phyloP scores from a whole-genome alignment of 2,888 invertebrate species.

The Mythimna vitellina region DNA sequence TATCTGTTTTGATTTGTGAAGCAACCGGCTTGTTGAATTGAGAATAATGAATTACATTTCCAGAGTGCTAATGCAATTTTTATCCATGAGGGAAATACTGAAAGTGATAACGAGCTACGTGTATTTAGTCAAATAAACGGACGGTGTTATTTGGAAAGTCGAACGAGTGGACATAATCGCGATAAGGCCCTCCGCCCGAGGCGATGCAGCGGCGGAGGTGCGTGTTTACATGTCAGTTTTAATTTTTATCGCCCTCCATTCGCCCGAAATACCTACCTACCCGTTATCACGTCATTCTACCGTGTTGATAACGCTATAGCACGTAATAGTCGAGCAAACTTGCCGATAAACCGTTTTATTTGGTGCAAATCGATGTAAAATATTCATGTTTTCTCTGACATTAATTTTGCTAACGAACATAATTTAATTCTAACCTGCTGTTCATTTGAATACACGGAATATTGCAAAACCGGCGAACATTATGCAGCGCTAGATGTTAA shows the following conservation, averaged over 20 bases:
- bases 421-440: slow-evolving; percentile 39
- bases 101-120: slow-evolving; percentile 29
- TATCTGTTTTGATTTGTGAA: slow-evolving; percentile 80
- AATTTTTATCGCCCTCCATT: slow-evolving; percentile 83
- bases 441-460: slow-evolving; percentile 21
- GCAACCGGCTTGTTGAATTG: slow-evolving; percentile 70
- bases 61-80: slow-evolving; percentile 24
- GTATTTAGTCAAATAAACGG: slow-evolving; percentile 51
- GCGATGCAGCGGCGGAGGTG: slow-evolving; percentile 74
- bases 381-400: slow-evolving; percentile 49
- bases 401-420: slow-evolving; percentile 44
- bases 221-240: slow-evolving; percentile 80
- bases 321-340: slow-evolving; percentile 77
- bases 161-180: slow-evolving; percentile 69
- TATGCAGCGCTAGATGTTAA: slow-evolving; percentile 1
- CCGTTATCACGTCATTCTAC: slow-evolving; percentile 83
- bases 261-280: slow-evolving; percentile 79
- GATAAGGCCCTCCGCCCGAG: slow-evolving; percentile 71
- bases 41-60: slow-evolving; percentile 49
- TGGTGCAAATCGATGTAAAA: slow-evolving; percentile 63
- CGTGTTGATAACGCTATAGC: slow-evolving; percentile 81
- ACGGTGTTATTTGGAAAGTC: slow-evolving; percentile 60
- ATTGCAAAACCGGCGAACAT: slow-evolving; percentile 18
- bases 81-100: slow-evolving; percentile 16
- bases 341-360: slow-evolving; percentile 73